These are phyloP conservation scores for Amphimallon solstitiale DNA, from an alignment of 2,888 invertebrate species.

Conservation along the genomic window DNA sequence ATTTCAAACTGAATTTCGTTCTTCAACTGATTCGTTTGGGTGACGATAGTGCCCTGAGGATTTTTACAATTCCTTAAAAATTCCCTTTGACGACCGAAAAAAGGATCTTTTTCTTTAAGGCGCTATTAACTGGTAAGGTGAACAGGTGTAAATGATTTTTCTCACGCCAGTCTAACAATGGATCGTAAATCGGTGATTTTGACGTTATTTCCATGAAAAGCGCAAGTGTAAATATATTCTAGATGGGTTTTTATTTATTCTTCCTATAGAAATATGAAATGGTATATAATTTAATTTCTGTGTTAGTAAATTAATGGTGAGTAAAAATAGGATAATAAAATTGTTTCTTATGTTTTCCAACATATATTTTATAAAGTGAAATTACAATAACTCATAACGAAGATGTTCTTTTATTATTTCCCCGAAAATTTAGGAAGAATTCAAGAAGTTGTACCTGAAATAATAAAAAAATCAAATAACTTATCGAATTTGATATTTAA, in stretches of 20 bases:
- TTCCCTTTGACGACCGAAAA: constrained; percentile 15
- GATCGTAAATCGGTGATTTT: constrained; percentile 9
- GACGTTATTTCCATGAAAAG: constrained; percentile 1
- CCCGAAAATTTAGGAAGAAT: too few species aligned
- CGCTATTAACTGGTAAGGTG: not conserved
- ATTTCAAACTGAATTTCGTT: constrained; percentile 47
- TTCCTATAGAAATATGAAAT: too few species aligned
- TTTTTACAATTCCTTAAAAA: not conserved
- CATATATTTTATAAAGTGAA: too few species aligned
- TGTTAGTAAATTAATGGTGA: too few species aligned
- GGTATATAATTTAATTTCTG: too few species aligned
- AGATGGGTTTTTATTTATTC: not conserved
- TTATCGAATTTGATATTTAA: too few species aligned
- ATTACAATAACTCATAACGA: too few species aligned
- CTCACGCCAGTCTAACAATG: constrained; percentile 6
- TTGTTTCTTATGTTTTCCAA: too few species aligned
- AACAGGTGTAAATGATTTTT: constrained; percentile 30
- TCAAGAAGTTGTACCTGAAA: too few species aligned
- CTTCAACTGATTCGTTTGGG: constrained; percentile 45
- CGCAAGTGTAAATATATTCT: not conserved
- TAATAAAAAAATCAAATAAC: too few species aligned
- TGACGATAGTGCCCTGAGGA: not conserved
- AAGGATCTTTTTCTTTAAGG: not conserved
- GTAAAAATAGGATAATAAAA: too few species aligned
- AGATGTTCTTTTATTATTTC: too few species aligned